phyloP scores from a whole-genome alignment of 2,888 invertebrate species.

The Chrysina gloriosa region DNA sequence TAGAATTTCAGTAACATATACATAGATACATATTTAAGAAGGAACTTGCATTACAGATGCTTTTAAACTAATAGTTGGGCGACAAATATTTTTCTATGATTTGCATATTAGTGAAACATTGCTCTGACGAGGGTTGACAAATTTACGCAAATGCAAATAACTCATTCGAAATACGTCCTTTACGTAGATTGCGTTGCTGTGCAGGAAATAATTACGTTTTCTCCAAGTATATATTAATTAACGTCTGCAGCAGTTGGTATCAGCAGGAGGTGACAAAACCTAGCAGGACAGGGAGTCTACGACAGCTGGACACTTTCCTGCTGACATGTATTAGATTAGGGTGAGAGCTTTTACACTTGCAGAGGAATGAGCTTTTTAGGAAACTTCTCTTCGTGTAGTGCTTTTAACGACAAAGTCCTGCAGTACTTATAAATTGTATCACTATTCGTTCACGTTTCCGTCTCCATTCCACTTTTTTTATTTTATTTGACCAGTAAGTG shows the following conservation, averaged over 20 bases:
- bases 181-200: conserved; percentile 1
- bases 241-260: conserved; percentile 64
- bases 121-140: background rate
- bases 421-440: conserved; percentile 35
- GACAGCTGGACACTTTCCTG: conserved; percentile 64
- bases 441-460: background rate
- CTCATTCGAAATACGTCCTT: conserved; percentile 13
- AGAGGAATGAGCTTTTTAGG: conserved; percentile 44
- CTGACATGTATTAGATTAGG: conserved; percentile 65
- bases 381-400: conserved; percentile 41
- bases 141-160: conserved; percentile 28
- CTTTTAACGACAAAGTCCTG: conserved; percentile 40
- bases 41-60: too few species aligned
- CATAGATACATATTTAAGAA: too few species aligned
- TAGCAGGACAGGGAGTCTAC: conserved; percentile 52
- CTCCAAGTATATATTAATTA: conserved; percentile 66
- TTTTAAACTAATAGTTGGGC: too few species aligned
- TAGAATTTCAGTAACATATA: too few species aligned
- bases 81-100: too few species aligned
- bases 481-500: background rate
- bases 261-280: conserved; percentile 62
- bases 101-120: background rate
- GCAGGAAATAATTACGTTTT: conserved; percentile 57
- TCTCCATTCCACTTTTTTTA: conserved; percentile 5
- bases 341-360: conserved; percentile 63